These are phyloP conservation scores for Eubasilissa splendida DNA, from an alignment of 2,888 invertebrate genomes.

Conservation along the genomic window DNA sequence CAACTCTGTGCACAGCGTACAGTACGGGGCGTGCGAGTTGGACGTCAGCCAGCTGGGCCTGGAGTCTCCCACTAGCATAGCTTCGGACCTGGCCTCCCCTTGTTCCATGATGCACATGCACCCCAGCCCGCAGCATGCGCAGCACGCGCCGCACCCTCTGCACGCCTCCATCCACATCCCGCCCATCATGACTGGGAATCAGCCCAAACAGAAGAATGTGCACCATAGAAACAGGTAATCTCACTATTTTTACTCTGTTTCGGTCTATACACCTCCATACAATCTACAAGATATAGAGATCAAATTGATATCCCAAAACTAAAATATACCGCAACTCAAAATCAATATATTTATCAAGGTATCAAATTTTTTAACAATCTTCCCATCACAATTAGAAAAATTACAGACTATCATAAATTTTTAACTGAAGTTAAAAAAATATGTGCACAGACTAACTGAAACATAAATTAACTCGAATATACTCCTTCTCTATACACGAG, in stretches of 20 bases:
- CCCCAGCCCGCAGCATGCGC: conserved; percentile 69
- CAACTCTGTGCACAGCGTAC: conserved; percentile 86
- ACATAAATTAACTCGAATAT: too few species aligned
- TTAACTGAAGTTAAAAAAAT: too few species aligned
- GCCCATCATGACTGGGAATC: conserved; percentile 67
- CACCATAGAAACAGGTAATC: conserved; percentile 64
- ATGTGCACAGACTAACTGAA: too few species aligned
- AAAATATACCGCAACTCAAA: too few species aligned
- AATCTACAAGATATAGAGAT: too few species aligned
- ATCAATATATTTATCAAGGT: too few species aligned
- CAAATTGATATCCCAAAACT: too few species aligned
- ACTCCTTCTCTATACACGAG: too few species aligned
- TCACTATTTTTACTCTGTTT: not conserved
- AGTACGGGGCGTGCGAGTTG: conserved; percentile 85
- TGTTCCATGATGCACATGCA: conserved; percentile 80
- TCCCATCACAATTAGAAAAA: too few species aligned
- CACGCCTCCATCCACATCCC: conserved; percentile 71
- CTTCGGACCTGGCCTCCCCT: conserved; percentile 87
- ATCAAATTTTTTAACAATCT: too few species aligned
- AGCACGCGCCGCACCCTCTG: conserved; percentile 71
- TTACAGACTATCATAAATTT: too few species aligned
- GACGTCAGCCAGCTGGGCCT: conserved; percentile 88
- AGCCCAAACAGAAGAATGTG: conserved; percentile 63
- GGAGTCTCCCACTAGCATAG: conserved; percentile 91
- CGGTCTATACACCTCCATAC: too few species aligned